Evolutionary conservation across 1,140 invertebrate species (phyloP), one percentile per base, ranked within the genome.

Genomic region (Linepithema humile): DNA sequence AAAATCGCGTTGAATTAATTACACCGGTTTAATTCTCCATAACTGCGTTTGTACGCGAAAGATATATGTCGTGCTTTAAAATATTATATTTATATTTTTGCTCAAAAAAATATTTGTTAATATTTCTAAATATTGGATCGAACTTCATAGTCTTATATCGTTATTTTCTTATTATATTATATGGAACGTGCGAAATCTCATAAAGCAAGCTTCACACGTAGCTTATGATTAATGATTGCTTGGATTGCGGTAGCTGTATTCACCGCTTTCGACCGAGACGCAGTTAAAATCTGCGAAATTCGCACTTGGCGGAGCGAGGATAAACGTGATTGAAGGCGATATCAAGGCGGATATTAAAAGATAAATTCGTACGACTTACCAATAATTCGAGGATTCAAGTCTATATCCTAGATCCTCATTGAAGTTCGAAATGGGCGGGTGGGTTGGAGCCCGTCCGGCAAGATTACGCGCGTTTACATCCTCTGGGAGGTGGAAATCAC

Each of bases 391-490:
- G 73, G 57, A 65, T 77, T 32, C n/a, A 50, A 83, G 59, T 23
- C 72, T 40, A 29, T 83, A 64, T 55, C 82, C 48, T 83, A 83
- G 59, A 78, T 65, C 82, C 59, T 83, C 82, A 83, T 83, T 57
- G 73, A 78, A 57, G 74, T 20, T 59, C 29, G 60, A 65, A 65
- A 55, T 65, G 82, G 73, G 38, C 82, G 50, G 82, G 26, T 77
- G 82, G 82, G 72, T n/a, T 75, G 73, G 64, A 15, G 62, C 59
- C 82, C 73, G 60, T 78, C 72, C 82, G 60, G 40, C 59, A 43
- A 83, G 82, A 78, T 78, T 57, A 83, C 62, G 40, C 82, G 53
- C 73, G 35, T 83, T 83, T 83, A 83, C 82, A 83, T 83, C 38
- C 74, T 83, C 48, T 57, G 20, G 10, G 15, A 20, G 20, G 43